Percentiles rank a stretch among this genome's conserved stretches.
phyloP scores from a whole-genome alignment of 2,113 vertebrate species.

The Anhinga rufa region DNA sequence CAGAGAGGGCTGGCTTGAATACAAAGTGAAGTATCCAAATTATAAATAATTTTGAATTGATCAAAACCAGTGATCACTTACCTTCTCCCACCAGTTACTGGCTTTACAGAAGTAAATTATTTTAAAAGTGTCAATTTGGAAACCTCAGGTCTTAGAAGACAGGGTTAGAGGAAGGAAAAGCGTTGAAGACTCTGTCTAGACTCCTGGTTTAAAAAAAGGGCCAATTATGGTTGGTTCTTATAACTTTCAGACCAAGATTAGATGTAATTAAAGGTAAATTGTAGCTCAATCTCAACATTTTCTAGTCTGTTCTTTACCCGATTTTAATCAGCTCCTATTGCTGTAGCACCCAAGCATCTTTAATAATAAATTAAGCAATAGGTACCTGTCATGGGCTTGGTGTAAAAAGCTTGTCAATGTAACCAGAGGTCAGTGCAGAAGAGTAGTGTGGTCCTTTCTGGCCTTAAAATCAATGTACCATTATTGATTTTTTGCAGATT shows the following conservation, averaged over 20 bases:
- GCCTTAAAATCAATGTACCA: neutral
- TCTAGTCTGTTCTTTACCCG: neutral
- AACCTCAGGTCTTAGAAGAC: neutral
- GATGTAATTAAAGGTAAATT: neutral
- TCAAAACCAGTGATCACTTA: neutral
- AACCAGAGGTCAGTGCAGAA: neutral
- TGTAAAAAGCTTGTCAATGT: neutral
- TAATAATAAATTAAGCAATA: neutral
- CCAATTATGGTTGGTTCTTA: neutral
- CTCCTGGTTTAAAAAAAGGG: neutral
- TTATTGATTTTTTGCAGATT: neutral
- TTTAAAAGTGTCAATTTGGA: neutral
- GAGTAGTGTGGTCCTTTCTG: neutral
- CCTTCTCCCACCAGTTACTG: neutral
- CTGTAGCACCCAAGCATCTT: neutral
- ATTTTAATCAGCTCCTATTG: neutral
- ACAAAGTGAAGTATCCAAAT: neutral
- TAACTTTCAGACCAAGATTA: neutral
- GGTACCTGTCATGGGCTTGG: neutral
- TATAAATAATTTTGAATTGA: neutral
- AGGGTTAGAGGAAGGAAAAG: neutral
- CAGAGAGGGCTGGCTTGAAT: neutral
- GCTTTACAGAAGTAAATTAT: neutral
- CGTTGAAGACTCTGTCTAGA: neutral
- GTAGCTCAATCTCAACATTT: neutral